Percentiles rank a stretch among this genome's conserved stretches.
Evolutionary conservation across 2,797 vertebrate species (phyloP).

Genomic region (Myotis pilosus): DNA sequence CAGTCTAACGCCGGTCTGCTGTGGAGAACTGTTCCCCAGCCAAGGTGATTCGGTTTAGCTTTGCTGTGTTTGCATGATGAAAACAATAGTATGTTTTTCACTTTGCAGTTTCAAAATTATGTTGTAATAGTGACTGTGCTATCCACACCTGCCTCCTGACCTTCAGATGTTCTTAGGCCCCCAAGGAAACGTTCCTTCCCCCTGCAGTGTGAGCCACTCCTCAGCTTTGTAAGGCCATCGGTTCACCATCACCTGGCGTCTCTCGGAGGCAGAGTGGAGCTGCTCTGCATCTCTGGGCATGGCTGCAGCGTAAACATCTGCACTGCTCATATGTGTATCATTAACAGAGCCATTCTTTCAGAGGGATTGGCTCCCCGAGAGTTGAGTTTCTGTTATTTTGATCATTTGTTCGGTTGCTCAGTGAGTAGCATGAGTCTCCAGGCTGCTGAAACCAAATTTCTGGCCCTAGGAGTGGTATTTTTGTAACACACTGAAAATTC

Average conservation of each 20-base stretch:
- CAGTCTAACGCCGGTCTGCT: neutral
- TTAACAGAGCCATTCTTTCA: neutral
- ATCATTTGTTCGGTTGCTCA: neutral
- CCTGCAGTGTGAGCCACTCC: neutral
- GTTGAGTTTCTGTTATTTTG: neutral
- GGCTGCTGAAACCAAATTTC: neutral
- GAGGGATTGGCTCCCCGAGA: neutral
- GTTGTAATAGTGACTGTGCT: neutral
- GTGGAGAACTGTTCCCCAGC: neutral
- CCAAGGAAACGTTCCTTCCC: neutral
- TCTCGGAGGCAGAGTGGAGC: rapidly evolving
- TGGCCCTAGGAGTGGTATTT: neutral
- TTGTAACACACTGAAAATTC: neutral
- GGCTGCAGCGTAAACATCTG: neutral
- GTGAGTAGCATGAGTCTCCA: neutral
- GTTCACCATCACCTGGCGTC: neutral
- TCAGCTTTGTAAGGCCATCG: neutral
- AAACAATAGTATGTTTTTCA: neutral
- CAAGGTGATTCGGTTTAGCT: neutral
- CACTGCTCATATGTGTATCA: rapidly evolving
- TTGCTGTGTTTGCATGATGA: neutral
- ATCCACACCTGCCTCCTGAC: neutral
- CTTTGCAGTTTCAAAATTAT: neutral
- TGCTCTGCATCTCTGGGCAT: neutral
- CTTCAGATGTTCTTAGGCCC: neutral